Conservation (phyloP, 1,140 invertebrate species). For the Carposina sasakii region DNA sequence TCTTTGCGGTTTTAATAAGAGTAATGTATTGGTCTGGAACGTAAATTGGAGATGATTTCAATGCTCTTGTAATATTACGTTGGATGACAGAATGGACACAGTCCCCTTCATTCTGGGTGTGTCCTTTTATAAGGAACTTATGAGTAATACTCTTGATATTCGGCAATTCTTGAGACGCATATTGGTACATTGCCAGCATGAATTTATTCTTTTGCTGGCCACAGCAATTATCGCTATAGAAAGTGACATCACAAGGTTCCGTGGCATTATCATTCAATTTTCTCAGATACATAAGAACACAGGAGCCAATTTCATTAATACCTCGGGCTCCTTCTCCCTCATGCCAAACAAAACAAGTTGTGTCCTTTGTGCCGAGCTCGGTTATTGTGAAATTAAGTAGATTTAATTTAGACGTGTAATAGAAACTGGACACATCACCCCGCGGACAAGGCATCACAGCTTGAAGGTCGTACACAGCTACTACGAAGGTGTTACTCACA, state of each 20-base stretch:
- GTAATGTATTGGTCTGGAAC: slow-evolving; percentile 29
- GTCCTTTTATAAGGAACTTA: slow-evolving; percentile 55
- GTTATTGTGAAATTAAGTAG: slow-evolving; percentile 42
- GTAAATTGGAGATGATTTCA: slow-evolving; percentile 45
- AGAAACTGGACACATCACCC: slow-evolving; percentile 44
- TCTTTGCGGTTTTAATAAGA: slow-evolving; percentile 30
- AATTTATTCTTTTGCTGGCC: slow-evolving; percentile 57
- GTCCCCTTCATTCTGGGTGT: slow-evolving; percentile 61
- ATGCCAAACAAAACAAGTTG: slow-evolving; percentile 37
- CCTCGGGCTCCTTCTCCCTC: slow-evolving; percentile 34
- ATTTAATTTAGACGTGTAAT: slow-evolving; percentile 46
- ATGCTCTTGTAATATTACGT: slow-evolving; percentile 29
- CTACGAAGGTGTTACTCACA: slow-evolving; percentile 16
- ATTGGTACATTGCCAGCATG: slow-evolving; percentile 37
- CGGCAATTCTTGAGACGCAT: slow-evolving; percentile 17
- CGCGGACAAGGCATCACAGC: slow-evolving; percentile 42
- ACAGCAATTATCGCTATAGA: slow-evolving; percentile 51
- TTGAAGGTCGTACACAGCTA: slow-evolving; percentile 49
- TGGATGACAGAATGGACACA: slow-evolving; percentile 45
- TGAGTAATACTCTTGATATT: slow-evolving; percentile 39
- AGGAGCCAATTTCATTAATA: slow-evolving; percentile 39
- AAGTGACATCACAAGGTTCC: slow-evolving; percentile 33
- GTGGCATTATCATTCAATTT: slow-evolving; percentile 16
- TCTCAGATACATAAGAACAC: slow-evolving; percentile 31
- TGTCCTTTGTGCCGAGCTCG: slow-evolving; percentile 33